Percentiles rank a stretch among this genome's conserved stretches.
Evolutionary conservation across 23 tunicate genomes (phyloP).

Genomic region (Aplidium turbinatum): DNA sequence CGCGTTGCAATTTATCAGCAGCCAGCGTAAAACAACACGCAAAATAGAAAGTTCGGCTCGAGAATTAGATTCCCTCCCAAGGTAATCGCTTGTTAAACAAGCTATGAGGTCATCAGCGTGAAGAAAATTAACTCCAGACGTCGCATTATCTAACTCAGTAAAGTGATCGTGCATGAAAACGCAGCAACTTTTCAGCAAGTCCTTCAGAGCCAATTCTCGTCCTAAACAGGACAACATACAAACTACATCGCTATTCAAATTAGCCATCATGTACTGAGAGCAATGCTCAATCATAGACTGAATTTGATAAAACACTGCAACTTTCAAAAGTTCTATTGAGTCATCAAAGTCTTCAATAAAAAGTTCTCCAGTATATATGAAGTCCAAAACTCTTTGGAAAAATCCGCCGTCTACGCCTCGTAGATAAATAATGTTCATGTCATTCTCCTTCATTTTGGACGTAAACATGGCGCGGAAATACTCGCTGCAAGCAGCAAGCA

Average conservation of each 20-base stretch:
- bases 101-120: conserved; percentile 34
- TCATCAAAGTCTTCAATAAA: conserved; percentile 26
- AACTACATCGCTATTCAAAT: conserved; percentile 25
- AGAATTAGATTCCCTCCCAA: conserved; percentile 28
- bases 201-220: conserved; percentile 40
- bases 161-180: conserved; percentile 56
- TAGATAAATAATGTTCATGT: conserved; percentile 34
- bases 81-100: conserved; percentile 38
- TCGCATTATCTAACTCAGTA: conserved; percentile 21
- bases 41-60: conserved; percentile 36
- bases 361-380: conserved; percentile 86
- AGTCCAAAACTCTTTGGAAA: conserved; percentile 52
- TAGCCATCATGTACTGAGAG: conserved; percentile 27
- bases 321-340: conserved; percentile 31
- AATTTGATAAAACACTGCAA: conserved; percentile 76
- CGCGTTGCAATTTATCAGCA: neutral
- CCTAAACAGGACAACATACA: conserved; percentile 37
- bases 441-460: conserved; percentile 58
- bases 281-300: conserved; percentile 47
- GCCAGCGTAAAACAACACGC: conserved; percentile 45
- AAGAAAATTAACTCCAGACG: conserved; percentile 30
- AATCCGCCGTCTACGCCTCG: conserved; percentile 34
- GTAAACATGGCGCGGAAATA: conserved; percentile 92
- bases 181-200: neutral
- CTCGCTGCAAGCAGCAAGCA: conserved; percentile 88